Evolutionary conservation across 2,797 vertebrate species (phyloP).

Genomic region (Siniperca scherzeri): DNA sequence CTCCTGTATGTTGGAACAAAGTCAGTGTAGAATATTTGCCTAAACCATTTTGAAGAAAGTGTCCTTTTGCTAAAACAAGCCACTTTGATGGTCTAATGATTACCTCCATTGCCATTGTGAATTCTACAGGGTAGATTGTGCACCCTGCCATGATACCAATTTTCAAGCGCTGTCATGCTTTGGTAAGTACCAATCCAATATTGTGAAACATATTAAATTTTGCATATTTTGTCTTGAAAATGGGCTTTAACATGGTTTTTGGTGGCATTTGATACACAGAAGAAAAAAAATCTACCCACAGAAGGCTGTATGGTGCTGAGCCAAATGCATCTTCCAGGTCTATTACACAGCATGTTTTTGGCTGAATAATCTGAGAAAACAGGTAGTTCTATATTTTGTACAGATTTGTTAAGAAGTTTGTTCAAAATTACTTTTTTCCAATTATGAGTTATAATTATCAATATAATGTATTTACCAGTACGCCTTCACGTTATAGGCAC

Average conservation of each 20-base stretch:
- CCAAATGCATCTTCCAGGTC: conserved; percentile 10
- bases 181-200: conserved; percentile 54
- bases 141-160: conserved; percentile 61
- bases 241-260: conserved; percentile 39
- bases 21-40: conserved; percentile 12
- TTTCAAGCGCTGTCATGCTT: conserved; percentile 55
- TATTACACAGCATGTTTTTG: conserved; percentile 28
- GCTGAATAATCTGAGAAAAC: conserved; percentile 19
- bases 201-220: conserved; percentile 50
- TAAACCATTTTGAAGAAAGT: conserved; percentile 10
- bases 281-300: conserved; percentile 21
- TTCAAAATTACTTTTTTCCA: conserved; percentile 6
- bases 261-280: conserved; percentile 27
- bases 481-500: not conserved
- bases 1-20: conserved; percentile 5
- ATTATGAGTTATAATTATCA: not conserved
- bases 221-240: conserved; percentile 50
- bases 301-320: not conserved
- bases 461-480: conserved; percentile 2
- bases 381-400: conserved; percentile 2
- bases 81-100: conserved; percentile 60
- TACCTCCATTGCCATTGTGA: conserved; percentile 55
- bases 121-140: conserved; percentile 51
- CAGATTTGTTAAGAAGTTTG: conserved; percentile 5
- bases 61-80: conserved; percentile 32